phyloP scores from a whole-genome alignment of 2,797 vertebrate species.

The Pelodytes ibericus region DNA sequence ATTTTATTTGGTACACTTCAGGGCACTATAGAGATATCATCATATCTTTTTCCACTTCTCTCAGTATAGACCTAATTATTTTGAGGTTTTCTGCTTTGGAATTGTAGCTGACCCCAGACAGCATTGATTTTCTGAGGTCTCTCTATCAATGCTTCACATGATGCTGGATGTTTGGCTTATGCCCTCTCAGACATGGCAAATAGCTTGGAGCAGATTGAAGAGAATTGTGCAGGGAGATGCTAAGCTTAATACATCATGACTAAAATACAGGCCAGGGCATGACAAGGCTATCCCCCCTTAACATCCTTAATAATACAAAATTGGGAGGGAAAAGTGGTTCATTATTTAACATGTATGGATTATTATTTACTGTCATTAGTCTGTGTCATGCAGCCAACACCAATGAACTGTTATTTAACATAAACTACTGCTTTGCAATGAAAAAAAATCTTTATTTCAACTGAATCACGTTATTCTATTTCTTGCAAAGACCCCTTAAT shows the following conservation, averaged over 20 bases:
- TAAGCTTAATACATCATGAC: neutral
- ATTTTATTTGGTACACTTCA: neutral
- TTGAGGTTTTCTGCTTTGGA: neutral
- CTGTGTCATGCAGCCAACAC: no score
- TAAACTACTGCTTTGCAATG: no score
- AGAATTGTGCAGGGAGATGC: neutral
- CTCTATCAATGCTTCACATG: slow-evolving; percentile 5
- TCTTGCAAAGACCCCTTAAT: no score
- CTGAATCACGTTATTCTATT: no score
- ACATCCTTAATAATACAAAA: neutral
- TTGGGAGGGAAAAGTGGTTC: no score
- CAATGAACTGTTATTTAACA: no score
- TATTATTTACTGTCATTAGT: no score
- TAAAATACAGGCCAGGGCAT: neutral
- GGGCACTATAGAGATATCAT: neutral
- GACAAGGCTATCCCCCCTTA: neutral
- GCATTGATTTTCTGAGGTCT: slow-evolving; percentile 7
- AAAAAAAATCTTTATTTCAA: no score
- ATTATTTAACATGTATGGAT: no score
- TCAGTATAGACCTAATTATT: slow-evolving; percentile 4
- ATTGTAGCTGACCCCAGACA: slow-evolving; percentile 9
- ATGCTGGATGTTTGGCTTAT: slow-evolving; percentile 9
- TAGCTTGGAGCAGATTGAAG: slow-evolving; percentile 7
- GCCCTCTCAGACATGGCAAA: slow-evolving; percentile 9
- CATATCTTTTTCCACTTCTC: slow-evolving; percentile 1